Conservation (phyloP, 2,113 vertebrate species). For the Protobothrops mucrosquamatus region DNA sequence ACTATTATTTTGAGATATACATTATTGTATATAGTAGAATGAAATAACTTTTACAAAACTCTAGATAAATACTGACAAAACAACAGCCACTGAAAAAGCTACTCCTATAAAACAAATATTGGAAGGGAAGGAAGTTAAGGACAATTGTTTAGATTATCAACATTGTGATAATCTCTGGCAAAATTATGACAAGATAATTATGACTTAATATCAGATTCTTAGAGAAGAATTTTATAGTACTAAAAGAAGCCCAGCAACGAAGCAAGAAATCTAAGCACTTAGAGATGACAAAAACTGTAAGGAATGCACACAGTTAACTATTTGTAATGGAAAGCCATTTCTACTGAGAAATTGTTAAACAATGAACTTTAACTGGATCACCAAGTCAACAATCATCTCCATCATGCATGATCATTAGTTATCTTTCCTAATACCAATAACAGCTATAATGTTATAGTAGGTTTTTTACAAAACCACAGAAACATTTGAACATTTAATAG, state of each 20-base stretch:
- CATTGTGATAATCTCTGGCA: not conserved
- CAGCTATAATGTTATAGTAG: not conserved
- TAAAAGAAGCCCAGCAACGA: not conserved
- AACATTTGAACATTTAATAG: not conserved
- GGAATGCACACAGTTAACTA: not conserved
- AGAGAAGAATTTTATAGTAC: not conserved
- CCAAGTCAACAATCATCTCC: not conserved
- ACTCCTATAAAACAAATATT: constrained; percentile 10
- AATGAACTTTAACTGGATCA: not conserved
- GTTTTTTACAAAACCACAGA: not conserved
- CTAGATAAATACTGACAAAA: not conserved
- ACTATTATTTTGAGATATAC: not conserved
- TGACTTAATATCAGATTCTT: not conserved
- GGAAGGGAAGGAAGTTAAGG: not conserved
- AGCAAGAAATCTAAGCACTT: not conserved
- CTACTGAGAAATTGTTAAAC: not conserved
- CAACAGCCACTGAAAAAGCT: not conserved
- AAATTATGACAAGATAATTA: not conserved
- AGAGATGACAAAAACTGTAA: not conserved
- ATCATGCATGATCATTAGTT: too few species aligned
- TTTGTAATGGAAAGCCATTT: not conserved
- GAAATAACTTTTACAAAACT: not conserved
- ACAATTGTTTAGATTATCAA: not conserved
- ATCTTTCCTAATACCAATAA: not conserved
- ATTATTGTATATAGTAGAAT: not conserved